These are phyloP conservation scores for Mechanitis mazaeus DNA, from an alignment of 2,888 invertebrate genomes.

Conservation along the genomic window DNA sequence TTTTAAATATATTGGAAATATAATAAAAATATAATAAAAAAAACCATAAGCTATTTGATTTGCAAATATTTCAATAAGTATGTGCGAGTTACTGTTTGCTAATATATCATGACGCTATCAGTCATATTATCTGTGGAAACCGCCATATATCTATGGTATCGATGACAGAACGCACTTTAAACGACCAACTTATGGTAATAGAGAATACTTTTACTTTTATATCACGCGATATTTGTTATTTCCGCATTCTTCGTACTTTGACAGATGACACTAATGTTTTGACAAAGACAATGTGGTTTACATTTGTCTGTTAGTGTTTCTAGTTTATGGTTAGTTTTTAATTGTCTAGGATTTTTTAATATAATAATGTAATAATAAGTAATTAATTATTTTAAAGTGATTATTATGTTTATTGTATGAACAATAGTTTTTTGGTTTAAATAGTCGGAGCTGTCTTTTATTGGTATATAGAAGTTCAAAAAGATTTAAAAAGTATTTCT, in stretches of 20 bases:
- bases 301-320: no score
- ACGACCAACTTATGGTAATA: constrained; percentile 29
- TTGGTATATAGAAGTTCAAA: no score
- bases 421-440: no score
- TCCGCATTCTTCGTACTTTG: constrained; percentile 21
- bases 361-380: no score
- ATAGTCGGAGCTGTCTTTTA: no score
- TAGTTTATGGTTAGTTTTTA: no score
- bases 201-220: constrained; percentile 24
- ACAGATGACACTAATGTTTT: constrained; percentile 9
- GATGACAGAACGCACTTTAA: constrained; percentile 24
- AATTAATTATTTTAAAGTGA: no score
- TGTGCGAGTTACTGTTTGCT: constrained; percentile 6
- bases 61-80: constrained; percentile 7
- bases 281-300: background rate
- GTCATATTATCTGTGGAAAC: constrained; percentile 12
- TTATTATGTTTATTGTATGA: no score
- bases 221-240: constrained; percentile 28
- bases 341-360: no score
- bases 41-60: background rate
- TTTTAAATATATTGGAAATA: no score
- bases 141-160: constrained; percentile 23
- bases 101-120: constrained; percentile 16
- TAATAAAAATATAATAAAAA: no score
- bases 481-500: no score